A percentile compares a stretch with the other conserved stretches of the same genome.
These are phyloP conservation scores for Globicephala melas DNA, from an alignment of 2,113 vertebrate genomes.

Conservation along the genomic window DNA sequence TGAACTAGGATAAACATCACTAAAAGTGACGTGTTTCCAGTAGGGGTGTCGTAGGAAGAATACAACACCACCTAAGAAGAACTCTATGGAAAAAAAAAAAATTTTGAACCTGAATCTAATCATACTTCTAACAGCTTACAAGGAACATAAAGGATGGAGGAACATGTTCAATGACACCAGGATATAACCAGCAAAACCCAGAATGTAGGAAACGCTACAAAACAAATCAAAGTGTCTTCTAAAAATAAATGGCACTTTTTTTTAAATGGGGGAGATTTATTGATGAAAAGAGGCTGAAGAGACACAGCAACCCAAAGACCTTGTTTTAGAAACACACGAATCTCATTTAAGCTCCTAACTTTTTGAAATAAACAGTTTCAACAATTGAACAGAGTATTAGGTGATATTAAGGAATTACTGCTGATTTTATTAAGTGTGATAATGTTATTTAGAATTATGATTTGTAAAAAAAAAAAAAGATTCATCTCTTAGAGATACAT, in stretches of 20 bases:
- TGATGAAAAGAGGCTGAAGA: background rate
- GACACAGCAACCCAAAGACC: background rate
- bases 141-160: background rate
- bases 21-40: background rate
- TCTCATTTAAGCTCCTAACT: background rate
- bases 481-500: background rate
- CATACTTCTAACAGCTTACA: background rate
- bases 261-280: background rate
- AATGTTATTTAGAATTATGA: background rate
- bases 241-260: background rate
- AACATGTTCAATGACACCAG: background rate
- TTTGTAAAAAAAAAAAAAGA: background rate
- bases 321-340: background rate
- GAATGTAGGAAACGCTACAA: background rate
- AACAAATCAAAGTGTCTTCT: background rate
- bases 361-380: background rate
- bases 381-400: background rate
- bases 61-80: background rate
- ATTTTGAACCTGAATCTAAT: background rate
- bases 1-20: background rate
- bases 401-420: background rate
- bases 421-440: background rate
- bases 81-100: background rate
- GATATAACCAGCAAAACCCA: background rate
- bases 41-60: background rate